Evolutionary conservation across 2,888 invertebrate species (phyloP).

Genomic region (Platerodrilus igneus): DNA sequence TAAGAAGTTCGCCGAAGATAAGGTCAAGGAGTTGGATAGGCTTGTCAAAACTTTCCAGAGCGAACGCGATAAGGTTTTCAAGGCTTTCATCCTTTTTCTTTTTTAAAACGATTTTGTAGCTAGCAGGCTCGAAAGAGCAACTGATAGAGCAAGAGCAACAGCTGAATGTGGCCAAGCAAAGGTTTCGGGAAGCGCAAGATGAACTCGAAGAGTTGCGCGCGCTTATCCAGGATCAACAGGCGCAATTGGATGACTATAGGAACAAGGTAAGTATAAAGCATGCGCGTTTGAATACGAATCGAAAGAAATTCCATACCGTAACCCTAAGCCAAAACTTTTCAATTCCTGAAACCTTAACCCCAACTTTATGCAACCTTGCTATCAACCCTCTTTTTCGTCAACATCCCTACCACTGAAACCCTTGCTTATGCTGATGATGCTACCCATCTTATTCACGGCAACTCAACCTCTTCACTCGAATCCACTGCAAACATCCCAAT

Average conservation of each 20-base stretch:
- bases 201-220: constrained; percentile 56
- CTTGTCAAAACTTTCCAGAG: constrained; percentile 43
- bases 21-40: constrained; percentile 56
- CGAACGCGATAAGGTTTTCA: constrained; percentile 35
- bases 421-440: no score
- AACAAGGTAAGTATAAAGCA: constrained; percentile 56
- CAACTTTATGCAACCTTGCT: no score
- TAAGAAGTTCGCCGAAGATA: constrained; percentile 57
- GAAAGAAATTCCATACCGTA: no score
- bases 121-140: constrained; percentile 57
- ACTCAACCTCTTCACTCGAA: no score
- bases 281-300: constrained; percentile 1
- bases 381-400: no score
- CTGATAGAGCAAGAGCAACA: constrained; percentile 59
- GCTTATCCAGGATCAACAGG: constrained; percentile 61
- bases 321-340: no score
- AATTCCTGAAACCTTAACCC: no score
- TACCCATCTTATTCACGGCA: no score
- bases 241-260: constrained; percentile 64
- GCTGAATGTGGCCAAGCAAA: constrained; percentile 51
- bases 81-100: constrained; percentile 16
- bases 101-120: no score
- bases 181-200: constrained; percentile 56
- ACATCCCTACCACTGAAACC: no score
- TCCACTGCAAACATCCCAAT: no score